Percentiles rank a stretch among this genome's conserved stretches.
phyloP scores from a whole-genome alignment of 2,888 invertebrate species.

The Atrina japonica region DNA sequence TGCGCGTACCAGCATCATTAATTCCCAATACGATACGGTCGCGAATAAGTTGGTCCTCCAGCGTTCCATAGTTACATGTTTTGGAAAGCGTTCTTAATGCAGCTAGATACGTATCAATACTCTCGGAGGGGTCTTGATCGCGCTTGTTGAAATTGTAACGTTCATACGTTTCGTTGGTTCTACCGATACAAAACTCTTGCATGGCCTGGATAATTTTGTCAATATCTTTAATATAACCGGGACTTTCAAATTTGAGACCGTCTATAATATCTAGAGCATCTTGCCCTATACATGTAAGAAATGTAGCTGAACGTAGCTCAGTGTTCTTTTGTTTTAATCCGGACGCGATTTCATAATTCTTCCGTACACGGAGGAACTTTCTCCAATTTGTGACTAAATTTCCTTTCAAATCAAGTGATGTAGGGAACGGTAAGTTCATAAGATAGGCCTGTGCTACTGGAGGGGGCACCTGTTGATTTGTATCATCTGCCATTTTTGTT shows the following conservation, averaged over 20 bases:
- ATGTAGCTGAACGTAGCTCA: conserved; percentile 13
- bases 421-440: conserved; percentile 32
- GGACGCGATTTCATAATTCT: conserved; percentile 13
- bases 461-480: too few relatives aligned
- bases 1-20: conserved; percentile 2
- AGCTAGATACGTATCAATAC: conserved; percentile 27
- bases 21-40: conserved; percentile 17
- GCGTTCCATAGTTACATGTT: conserved; percentile 25
- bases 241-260: conserved; percentile 24
- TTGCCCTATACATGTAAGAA: conserved; percentile 32
- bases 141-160: conserved; percentile 47
- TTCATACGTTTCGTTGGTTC: conserved; percentile 46
- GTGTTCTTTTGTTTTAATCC: conserved; percentile 9
- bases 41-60: conserved; percentile 15
- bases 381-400: conserved; percentile 33
- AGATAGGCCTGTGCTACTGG: too few relatives aligned
- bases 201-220: conserved; percentile 33
- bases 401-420: conserved; percentile 30
- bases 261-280: conserved; percentile 29
- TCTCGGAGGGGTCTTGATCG: conserved; percentile 35
- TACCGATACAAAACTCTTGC: conserved; percentile 39
- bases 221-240: conserved; percentile 10
- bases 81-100: conserved; percentile 18
- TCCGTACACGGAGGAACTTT: conserved; percentile 10
- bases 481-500: too few relatives aligned